These are phyloP conservation scores for Microtus ochrogaster DNA, from an alignment of 2,113 vertebrate genomes.

Conservation along the genomic window DNA sequence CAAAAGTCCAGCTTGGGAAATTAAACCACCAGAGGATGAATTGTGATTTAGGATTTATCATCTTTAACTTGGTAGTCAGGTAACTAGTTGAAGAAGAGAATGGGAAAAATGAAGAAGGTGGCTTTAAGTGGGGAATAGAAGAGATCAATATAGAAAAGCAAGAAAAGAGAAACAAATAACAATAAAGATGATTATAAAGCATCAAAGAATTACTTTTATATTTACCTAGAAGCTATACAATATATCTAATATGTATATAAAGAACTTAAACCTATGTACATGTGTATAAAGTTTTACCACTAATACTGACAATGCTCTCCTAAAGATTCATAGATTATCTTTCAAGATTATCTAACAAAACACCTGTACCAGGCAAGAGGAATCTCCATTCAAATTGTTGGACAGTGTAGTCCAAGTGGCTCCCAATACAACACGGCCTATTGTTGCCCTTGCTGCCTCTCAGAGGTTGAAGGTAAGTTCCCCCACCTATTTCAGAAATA, in stretches of 20 bases:
- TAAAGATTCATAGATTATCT: background rate
- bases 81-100: background rate
- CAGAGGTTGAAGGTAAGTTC: background rate
- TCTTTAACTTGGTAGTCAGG: background rate
- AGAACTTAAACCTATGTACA: background rate
- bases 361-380: background rate
- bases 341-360: background rate
- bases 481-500: background rate
- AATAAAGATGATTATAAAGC: background rate
- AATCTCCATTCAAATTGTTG: background rate
- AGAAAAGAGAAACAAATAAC: background rate
- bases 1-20: background rate
- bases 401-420: too few species aligned
- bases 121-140: background rate
- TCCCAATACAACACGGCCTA: background rate
- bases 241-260: background rate
- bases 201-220: background rate
- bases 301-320: background rate
- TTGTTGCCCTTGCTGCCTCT: background rate
- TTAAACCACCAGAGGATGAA: background rate
- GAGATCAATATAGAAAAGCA: background rate
- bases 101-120: background rate
- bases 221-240: background rate
- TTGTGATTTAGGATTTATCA: background rate
- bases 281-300: background rate